Percentiles rank a stretch among this genome's conserved stretches.
Conservation (phyloP, 2,113 vertebrate species). For the Xiphophorus couchianus region DNA sequence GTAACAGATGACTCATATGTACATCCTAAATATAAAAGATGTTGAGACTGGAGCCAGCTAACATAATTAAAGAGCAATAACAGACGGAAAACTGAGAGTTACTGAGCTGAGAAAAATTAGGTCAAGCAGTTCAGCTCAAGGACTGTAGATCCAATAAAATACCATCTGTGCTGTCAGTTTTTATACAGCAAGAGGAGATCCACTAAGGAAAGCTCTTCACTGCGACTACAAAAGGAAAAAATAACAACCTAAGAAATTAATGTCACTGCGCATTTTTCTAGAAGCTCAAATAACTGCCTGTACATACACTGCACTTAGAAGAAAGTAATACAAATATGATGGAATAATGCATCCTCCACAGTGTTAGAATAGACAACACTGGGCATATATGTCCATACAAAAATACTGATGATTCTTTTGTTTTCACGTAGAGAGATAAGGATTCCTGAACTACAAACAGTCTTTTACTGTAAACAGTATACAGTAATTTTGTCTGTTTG, state of each 20-base stretch:
- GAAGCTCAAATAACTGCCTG: neutral
- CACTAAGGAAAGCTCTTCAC: neutral
- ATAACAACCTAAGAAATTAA: neutral
- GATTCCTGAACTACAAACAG: no score
- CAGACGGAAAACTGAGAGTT: neutral
- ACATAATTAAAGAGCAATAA: conserved; percentile 5
- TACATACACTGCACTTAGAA: neutral
- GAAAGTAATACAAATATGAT: no score
- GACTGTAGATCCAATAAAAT: neutral
- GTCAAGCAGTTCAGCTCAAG: conserved; percentile 9
- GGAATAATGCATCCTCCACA: no score
- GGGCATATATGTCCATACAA: no score
- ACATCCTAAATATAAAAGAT: conserved; percentile 3
- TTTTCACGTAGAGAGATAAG: no score
- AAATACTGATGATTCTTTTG: no score
- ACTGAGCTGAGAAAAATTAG: conserved; percentile 2
- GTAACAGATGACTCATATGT: neutral
- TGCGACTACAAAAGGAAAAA: conserved; percentile 2
- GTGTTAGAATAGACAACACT: no score
- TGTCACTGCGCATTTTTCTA: neutral
- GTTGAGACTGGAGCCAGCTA: neutral
- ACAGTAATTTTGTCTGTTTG: no score
- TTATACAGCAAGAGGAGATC: neutral
- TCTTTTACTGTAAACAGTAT: no score
- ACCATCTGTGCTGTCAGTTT: neutral